Base-by-base conservation (phyloP, 2,113 vertebrate genomes). In the Heloderma charlesbogerti region DNA sequence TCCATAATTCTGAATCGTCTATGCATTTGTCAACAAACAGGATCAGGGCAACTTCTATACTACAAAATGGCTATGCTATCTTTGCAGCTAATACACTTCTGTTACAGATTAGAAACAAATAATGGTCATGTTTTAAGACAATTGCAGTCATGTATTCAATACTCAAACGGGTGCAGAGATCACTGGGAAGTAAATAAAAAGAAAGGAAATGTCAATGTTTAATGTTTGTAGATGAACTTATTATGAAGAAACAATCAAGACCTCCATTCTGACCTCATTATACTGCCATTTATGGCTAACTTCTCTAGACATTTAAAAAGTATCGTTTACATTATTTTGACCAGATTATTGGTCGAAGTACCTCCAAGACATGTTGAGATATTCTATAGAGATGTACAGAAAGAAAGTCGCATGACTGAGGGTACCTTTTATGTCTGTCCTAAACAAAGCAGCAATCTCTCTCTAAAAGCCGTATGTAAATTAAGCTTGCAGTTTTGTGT, bases 1-100 rank as follows among this genome's bases (percentile, higher is more conserved):
- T 97, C 97, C 97, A 96, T 97, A 98, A 97, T 97, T 98, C 97
- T 95, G 96, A 97, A 98, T 97, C 96, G 98, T 98, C 98, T 99
- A 98, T 98, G 99, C 98, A 99, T 98, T 86, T 96, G 95, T 97
- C 96, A 97, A 96, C 94, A 94, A 95, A 60, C 92, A 95, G 95
- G 97, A 97, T 96, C 96, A 95, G 96, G 96, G 95, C 96, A 97
- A 96, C 97, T 97, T 97, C 97, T 95, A 90, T 96, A 96, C 94
- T 96, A 96, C 95, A 96, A 97, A 96, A 95, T 95, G 96, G 97
- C 95, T 96, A 97, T 34, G 96, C 97, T 97, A 95, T 97, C 95
- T 95, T 96, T 95, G 97, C 97, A 96, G 97, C 96, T 97, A 96
- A 94, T 94, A 83, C 95, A 96, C 93, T 96, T 96, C 96, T 96